These are phyloP conservation scores for Caligus rogercresseyi DNA, from an alignment of 1,140 invertebrate genomes.

Conservation along the genomic window DNA sequence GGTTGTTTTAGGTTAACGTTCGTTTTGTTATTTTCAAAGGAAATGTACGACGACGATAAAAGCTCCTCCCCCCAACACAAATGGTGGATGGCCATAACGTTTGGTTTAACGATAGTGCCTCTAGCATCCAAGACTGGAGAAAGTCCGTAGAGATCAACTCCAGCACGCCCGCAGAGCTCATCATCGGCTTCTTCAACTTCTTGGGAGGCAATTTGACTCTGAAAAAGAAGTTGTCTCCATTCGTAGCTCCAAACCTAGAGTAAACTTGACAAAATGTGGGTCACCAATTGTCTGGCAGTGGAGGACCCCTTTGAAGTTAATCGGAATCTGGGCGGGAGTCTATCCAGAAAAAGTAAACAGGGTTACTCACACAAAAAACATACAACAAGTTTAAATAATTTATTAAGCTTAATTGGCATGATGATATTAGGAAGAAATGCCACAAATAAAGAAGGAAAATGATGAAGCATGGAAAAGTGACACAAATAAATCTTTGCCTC, in stretches of 20 bases:
- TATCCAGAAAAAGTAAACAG: conserved; percentile 40
- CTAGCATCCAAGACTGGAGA: conserved; percentile 14
- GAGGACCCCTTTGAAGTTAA: conserved; percentile 44
- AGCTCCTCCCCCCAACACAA: not conserved
- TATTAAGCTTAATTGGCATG: no score
- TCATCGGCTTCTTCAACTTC: conserved; percentile 31
- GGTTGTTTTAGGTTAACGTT: conserved; percentile 9
- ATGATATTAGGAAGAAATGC: no score
- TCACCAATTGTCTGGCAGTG: conserved; percentile 37
- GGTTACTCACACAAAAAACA: no score
- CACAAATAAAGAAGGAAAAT: no score
- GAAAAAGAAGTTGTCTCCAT: conserved; percentile 37
- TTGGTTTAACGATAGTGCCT: conserved; percentile 30
- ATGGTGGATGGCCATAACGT: conserved; percentile 35
- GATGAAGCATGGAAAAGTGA: no score
- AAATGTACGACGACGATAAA: not conserved
- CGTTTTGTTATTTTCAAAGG: not conserved
- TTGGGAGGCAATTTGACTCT: conserved; percentile 34
- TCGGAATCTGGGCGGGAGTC: conserved; percentile 40
- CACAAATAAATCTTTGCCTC: no score
- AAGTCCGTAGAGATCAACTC: conserved; percentile 26
- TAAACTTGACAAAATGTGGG: conserved; percentile 41
- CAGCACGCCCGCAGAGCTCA: conserved; percentile 29
- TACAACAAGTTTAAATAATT: no score
- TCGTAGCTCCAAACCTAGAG: conserved; percentile 32